Percentiles rank a stretch among this genome's conserved stretches.
Conservation (phyloP, 2,888 invertebrate genomes). For the Parelbella ahira region DNA sequence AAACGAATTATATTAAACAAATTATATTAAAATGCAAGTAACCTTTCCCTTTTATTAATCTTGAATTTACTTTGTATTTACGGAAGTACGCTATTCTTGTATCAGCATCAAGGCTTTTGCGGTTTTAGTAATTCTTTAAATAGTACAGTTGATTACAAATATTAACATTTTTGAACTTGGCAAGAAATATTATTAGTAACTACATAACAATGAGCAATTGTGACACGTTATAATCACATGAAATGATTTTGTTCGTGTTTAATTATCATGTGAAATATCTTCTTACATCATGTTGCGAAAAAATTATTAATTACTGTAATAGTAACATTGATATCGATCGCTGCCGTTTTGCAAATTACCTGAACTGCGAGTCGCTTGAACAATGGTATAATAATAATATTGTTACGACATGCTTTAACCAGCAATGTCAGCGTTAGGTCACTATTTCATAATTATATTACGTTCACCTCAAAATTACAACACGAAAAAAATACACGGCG, state of each 20-base stretch:
- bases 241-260: conserved; percentile 21
- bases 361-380: conserved; percentile 15
- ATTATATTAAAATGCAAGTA: no score
- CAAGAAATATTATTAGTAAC: no score
- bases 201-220: no score
- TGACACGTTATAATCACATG: conserved; percentile 9
- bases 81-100: no score
- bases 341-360: conserved; percentile 18
- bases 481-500: conserved; percentile 11
- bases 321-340: conserved; percentile 21
- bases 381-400: conserved; percentile 21
- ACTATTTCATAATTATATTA: conserved; percentile 31
- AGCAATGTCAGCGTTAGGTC: conserved; percentile 28
- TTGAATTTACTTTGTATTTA: no score
- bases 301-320: conserved; percentile 23
- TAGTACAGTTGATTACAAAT: no score
- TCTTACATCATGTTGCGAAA: conserved; percentile 15
- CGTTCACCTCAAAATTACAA: conserved; percentile 18
- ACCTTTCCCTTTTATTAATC: no score
- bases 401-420: conserved; percentile 15
- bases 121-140: no score
- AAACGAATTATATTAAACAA: no score
- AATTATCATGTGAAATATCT: conserved; percentile 20
- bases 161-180: no score
- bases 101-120: no score